phyloP scores from a whole-genome alignment of 2,888 invertebrate genomes.

The Hirtodrosophila duncani region DNA sequence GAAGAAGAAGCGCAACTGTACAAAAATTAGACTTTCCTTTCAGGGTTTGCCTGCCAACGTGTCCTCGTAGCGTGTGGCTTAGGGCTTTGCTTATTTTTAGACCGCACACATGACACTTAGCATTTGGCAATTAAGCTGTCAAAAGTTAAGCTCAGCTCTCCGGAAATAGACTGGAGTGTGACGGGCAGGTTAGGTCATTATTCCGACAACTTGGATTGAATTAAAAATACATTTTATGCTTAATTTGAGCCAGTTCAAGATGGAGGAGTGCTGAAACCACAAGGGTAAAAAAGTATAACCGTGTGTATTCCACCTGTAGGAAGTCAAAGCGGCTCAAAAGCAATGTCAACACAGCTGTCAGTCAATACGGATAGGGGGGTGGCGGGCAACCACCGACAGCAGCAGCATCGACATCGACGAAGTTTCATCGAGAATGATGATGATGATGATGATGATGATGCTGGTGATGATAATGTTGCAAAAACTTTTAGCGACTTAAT shows the following conservation, averaged over 20 bases:
- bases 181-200: too few species aligned
- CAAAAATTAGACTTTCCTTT: constrained; percentile 2
- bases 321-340: constrained; percentile 29
- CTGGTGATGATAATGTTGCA: constrained; percentile 28
- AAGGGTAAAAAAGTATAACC: constrained; percentile 8
- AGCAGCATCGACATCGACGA: constrained; percentile 68
- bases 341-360: constrained; percentile 48
- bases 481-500: constrained; percentile 74
- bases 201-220: constrained; percentile 42
- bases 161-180: too few species aligned
- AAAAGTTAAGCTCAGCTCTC: constrained; percentile 24
- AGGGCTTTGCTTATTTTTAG: constrained; percentile 17
- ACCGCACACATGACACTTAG: constrained; percentile 39
- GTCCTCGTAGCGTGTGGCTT: neutral
- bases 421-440: constrained; percentile 54
- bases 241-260: constrained; percentile 34
- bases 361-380: too few species aligned
- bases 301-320: constrained; percentile 41
- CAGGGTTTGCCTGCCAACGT: neutral
- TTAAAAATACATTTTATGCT: constrained; percentile 58
- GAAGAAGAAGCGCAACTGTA: neutral
- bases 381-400: constrained; percentile 15
- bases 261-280: constrained; percentile 17
- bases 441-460: constrained; percentile 11
- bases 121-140: constrained; percentile 57